Base-by-base conservation (phyloP, 2,888 invertebrate species). In the Ophion obscuratus region DNA sequence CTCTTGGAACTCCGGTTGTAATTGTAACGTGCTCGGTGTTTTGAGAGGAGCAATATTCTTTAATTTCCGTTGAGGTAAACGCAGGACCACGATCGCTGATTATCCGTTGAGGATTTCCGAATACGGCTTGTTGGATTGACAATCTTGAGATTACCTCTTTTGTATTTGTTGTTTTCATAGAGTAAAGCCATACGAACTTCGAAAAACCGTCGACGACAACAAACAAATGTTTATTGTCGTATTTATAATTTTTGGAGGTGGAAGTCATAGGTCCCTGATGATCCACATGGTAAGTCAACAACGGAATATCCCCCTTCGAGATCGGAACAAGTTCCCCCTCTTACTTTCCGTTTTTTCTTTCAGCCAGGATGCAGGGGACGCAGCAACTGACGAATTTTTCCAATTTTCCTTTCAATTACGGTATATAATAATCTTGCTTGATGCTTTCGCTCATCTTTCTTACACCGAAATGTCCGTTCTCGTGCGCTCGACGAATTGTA, bases 281-380 rank as follows among this genome's bases (percentile, higher is more conserved):
- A 36, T 36, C 36, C 36, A 36, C 36, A 36, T 36, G 4, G 1
- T 36, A 36, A 36, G 36, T 36, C 6, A 7, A 36, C 36, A 36
- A 36, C 36, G 36, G 36, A 36, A 36, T 36, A 36, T 36, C 77
- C 64, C 17, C 84, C n/a, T 68, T 59, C 68, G 76, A 92, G 92
- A 6, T 40, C 27, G 11, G 87, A 89, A 24, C 76, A 14, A 92
- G 70, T n/a, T 86, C 87, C 44, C 91, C 90, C 87, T 91, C 91
- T 68, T 85, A 77, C 81, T 90, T 91, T 5, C 92, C 90, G 20
- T 68, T 59, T 85, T 91, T 92, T 17, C 78, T 83, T 24, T 88
- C 88, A 9, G 84, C 85, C 66, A 92, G 61, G 2, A 92, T 89
- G 77, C 92, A 91, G 0, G 83, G 27, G 11, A 91, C 61, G 73